Base-by-base conservation (phyloP, 2,113 vertebrate genomes). In the Chaenogobius annularis region DNA sequence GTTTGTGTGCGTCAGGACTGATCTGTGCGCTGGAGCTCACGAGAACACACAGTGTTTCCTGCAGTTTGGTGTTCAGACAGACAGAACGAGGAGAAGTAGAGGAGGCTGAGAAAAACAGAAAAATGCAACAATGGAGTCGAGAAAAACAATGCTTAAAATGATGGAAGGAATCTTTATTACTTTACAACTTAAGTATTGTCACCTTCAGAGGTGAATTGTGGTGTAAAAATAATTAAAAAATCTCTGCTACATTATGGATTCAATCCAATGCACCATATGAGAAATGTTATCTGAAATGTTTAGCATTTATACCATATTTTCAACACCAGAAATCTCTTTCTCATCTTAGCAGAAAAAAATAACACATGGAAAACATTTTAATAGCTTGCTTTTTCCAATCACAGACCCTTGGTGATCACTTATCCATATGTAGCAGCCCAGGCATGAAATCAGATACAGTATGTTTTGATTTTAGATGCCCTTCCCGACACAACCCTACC, bases 31-130 rank as follows among this genome's bases (percentile, higher is more conserved):
- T 75, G 68, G 62, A 40, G 66, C 65, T 75, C 72, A 82, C 74
- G 83, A 72, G 78, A 79, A 81, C 72, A 74, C 72, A 74, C 85
- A 76, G 26, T 66, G 83, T 76, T 84, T 88, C 83, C 80, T 82
- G 73, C 52, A 59, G 77, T 82, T 72, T 79, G 75, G 74, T 69
- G 58, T 77, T 72, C 20, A 46, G 59, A 69, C 76, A 44, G 58
- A 68, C 69, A 71, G 66, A 43, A 48, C 44, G 31, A 58, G 69
- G 55, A 63, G 68, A 52, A 63, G 66, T 72, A 35, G 40, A 11
- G 23, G 46, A 48, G 37, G 23, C 54, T 35, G 35, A 61, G 44
- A 46, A 35, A 19, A 40, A 10, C 26, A 56, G 54, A 56, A 56
- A 23, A 23, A 56, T 20, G 23, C 20, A 56, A 13, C 54, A 56